Evolutionary conservation across 2,888 invertebrate species (phyloP).

Genomic region (Ypsolopha sequella): DNA sequence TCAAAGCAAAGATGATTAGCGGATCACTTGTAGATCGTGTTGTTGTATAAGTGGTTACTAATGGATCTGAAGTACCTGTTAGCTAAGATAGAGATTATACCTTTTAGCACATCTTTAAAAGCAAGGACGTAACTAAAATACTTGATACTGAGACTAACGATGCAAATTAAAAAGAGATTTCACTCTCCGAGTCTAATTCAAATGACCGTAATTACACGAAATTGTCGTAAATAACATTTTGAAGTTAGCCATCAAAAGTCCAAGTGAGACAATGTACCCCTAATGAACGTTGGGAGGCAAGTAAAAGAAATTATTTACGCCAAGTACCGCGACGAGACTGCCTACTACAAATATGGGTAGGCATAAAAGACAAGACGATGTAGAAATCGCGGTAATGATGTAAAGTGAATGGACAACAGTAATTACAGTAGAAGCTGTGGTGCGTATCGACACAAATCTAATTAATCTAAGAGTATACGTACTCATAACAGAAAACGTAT

Average conservation of each 20-base stretch:
- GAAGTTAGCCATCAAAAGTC: constrained; percentile 47
- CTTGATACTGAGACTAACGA: not conserved
- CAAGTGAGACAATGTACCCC: constrained; percentile 50
- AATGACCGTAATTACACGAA: constrained; percentile 34
- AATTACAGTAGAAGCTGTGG: constrained; percentile 53
- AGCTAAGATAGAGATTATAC: constrained; percentile 26
- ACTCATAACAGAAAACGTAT: too few relatives aligned
- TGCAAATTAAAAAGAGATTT: not conserved
- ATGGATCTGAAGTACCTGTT: constrained; percentile 29
- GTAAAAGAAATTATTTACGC: constrained; percentile 63
- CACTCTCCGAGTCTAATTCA: constrained; percentile 18
- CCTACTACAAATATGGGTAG: constrained; percentile 35
- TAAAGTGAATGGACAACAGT: constrained; percentile 63
- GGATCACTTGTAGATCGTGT: constrained; percentile 49
- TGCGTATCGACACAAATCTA: constrained; percentile 56
- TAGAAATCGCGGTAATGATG: constrained; percentile 58
- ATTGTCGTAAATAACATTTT: constrained; percentile 46
- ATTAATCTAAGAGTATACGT: constrained; percentile 18
- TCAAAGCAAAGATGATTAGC: constrained; percentile 54
- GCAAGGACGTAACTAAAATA: constrained; percentile 22
- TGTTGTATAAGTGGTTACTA: constrained; percentile 48
- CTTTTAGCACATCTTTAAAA: constrained; percentile 50
- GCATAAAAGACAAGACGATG: constrained; percentile 46
- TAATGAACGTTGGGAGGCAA: constrained; percentile 49
- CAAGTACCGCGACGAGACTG: constrained; percentile 40